Conservation (phyloP, 2,888 invertebrate species). For the Sphaerophoria taeniata region DNA sequence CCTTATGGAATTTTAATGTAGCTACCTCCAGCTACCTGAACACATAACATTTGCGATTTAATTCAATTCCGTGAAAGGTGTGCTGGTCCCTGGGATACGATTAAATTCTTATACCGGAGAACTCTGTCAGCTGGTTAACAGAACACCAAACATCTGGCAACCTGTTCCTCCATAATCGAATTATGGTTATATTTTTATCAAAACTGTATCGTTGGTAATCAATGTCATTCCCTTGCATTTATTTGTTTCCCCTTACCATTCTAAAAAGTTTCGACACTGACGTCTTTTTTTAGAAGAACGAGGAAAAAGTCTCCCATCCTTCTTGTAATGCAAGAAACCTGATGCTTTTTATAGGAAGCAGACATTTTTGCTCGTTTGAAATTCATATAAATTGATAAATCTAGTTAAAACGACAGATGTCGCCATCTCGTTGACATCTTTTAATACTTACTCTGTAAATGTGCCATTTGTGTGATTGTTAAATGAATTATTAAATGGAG, state of each 20-base stretch:
- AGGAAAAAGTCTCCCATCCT: background rate
- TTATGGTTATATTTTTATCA: constrained; percentile 34
- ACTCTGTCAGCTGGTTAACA: background rate
- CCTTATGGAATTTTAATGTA: too few relatives aligned
- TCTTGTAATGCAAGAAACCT: background rate
- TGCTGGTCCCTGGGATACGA: constrained; percentile 33
- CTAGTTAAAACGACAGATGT: constrained; percentile 29
- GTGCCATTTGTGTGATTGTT: constrained; percentile 61
- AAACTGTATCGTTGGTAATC: constrained; percentile 41
- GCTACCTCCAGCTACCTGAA: background rate
- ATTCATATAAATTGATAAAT: constrained; percentile 34
- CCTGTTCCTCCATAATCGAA: constrained; percentile 48
- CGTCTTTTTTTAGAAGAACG: too few relatives aligned
- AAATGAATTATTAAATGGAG: constrained; percentile 54
- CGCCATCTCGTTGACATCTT: background rate
- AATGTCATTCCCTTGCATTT: constrained; percentile 22
- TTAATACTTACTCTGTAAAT: constrained; percentile 59
- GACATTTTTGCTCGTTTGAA: background rate
- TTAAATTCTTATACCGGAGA: constrained; percentile 43
- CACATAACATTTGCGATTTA: background rate
- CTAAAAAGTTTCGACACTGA: too few relatives aligned
- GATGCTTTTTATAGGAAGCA: constrained; percentile 14
- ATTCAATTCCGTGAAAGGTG: background rate
- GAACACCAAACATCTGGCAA: constrained; percentile 35
- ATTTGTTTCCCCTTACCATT: background rate